Base-by-base conservation (phyloP, 1,140 invertebrate species). In the Drosophila quadrilineata region DNA sequence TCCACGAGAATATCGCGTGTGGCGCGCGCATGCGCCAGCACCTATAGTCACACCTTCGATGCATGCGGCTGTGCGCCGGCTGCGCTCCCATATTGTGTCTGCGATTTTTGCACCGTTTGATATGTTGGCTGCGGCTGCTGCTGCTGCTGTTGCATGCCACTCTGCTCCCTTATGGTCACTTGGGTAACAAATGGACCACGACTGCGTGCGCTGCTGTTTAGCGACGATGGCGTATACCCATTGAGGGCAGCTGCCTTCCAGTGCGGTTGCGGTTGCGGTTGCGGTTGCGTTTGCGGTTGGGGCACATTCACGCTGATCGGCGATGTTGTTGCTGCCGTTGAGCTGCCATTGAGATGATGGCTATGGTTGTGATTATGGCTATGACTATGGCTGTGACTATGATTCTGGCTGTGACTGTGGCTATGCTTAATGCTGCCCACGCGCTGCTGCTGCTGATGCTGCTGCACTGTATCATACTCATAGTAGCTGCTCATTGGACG, bases 401-500 rank as follows among this genome's bases (percentile, higher is more conserved):
- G 53, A 0, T 6, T 21, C 9, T 41, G 41, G 6, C 26, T 43
- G 31, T 59, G 62, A 8, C 54, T 56, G 69, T 90, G 88, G 35
- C 87, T 85, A 12, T 88, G 87, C 69, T 88, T 88, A 14, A 88
- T 71, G 57, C 87, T 64, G 45, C 90, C 90, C 35, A 88, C 75
- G 1, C 91, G 79, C 26, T 91, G 93, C 36, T 76, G 73, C 73
- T 95, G 94, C 10, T 91, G 79, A 22, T 91, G 93, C 36, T 76
- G 73, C 73, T 95, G 94, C 10, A 95, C 93, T 66, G 92, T 95
- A 87, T 96, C 95, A 88, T 96, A 96, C 89, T 96, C 95, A 85
- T 95, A 96, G 89, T 94, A 96, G 89, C 95, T 96, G 64, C 94
- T 95, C 52, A 94, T 92, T 8, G 95, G 94, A 6, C 95, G 91